Evolutionary conservation across 2,888 invertebrate species (phyloP), one percentile per base, ranked within the genome.

Genomic region (Athalia rosae): DNA sequence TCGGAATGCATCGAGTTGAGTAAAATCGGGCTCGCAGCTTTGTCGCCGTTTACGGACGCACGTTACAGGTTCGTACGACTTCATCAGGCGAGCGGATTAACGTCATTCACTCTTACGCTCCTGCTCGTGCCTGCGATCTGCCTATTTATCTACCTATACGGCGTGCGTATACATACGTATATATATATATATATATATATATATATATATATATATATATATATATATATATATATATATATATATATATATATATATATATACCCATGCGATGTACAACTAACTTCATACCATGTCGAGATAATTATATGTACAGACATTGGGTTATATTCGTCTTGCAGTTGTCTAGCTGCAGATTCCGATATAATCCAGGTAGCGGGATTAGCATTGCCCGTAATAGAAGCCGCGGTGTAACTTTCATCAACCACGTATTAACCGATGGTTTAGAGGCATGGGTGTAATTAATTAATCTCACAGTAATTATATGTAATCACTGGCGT

Each of bases 401-500:
- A 74, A 74, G 74, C 61, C 61, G 62, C 62, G 74, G 74, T 74
- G 74, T 74, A 74, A 74, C 74, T 74, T 74, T 74, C 74, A 74
- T 74, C 74, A 74, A 74, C 74, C 74, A 74, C 74, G 73, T 53
- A 77, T 69, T 69, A 77, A 73, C 69, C 77, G 73, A 77, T 77
- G 77, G 62, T 77, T 73, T 61, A 71, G 78, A 69, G 78, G 71
- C 79, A 41, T 79, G 71, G 77, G 79, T 79, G 79, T 87, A 87
- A 87, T 86, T 88, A 86, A 88, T 88, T 87, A 85, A 87, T 85
- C 83, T 82, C 80, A 82, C 84, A 79, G 82, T 87, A 86, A 87
- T 87, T 86, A 87, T 87, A 86, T 86, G 86, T 87, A 87, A 87
- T 87, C 87, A 85, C 83, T 81, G 80, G 80, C 80, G 81, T 79